A percentile compares a stretch with the other conserved stretches of the same genome.
phyloP scores from a whole-genome alignment of 1,140 invertebrate species.

The Popillia japonica region DNA sequence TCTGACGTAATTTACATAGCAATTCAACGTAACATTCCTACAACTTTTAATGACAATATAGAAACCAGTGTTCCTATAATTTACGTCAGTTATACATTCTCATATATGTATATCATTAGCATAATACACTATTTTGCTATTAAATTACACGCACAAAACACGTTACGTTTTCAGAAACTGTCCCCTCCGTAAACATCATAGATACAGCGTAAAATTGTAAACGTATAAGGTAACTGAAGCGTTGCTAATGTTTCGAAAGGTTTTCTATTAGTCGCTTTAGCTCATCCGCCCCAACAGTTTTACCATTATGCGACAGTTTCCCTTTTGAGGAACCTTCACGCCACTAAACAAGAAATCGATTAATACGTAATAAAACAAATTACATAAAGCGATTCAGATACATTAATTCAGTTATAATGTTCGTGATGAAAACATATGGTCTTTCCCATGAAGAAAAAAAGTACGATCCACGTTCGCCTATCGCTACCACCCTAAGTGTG shows the following conservation, averaged over 20 bases:
- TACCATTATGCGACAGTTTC: conserved; percentile 11
- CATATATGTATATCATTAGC: conserved; percentile 15
- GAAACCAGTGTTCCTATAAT: neutral
- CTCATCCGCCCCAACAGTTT: conserved; percentile 18
- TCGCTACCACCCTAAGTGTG: neutral
- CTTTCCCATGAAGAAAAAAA: conserved; percentile 31
- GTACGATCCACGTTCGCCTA: neutral
- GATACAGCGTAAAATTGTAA: neutral
- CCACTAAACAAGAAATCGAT: conserved; percentile 31
- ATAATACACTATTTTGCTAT: conserved; percentile 9
- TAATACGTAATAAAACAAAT: conserved; percentile 33
- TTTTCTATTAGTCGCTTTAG: neutral
- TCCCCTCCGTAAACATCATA: neutral
- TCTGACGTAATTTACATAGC: neutral
- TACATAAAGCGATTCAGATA: conserved; percentile 25
- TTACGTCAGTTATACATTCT: neutral
- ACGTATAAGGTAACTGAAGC: neutral
- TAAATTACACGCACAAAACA: conserved; percentile 29
- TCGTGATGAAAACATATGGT: conserved; percentile 33
- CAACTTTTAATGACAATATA: neutral
- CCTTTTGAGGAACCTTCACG: conserved; percentile 22
- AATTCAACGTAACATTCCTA: neutral
- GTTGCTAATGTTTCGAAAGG: conserved; percentile 9
- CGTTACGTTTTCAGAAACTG: conserved; percentile 7
- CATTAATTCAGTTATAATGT: conserved; percentile 36